phyloP scores from a whole-genome alignment of 2,797 vertebrate genomes.

The Xiphorhynchus erythropygius region DNA sequence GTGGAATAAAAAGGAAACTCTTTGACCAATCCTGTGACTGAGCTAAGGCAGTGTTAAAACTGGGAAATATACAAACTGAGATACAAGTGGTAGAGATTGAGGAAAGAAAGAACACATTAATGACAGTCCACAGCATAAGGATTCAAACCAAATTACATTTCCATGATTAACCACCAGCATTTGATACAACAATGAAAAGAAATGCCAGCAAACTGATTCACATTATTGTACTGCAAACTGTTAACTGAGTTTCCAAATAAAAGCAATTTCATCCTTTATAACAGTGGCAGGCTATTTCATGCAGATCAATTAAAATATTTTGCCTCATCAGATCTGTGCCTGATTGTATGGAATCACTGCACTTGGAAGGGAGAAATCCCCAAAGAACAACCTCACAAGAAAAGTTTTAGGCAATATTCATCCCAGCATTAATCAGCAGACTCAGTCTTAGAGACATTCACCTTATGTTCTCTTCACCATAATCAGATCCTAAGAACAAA shows the following conservation, averaged over 20 bases:
- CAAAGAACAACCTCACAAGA: background rate
- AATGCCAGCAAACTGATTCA: background rate
- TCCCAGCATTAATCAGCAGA: background rate
- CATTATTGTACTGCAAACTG: background rate
- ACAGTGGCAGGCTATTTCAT: background rate
- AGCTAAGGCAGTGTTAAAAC: background rate
- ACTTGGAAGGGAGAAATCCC: background rate
- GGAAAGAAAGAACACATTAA: background rate
- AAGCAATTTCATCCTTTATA: background rate
- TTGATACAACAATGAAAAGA: background rate
- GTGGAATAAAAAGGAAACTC: background rate
- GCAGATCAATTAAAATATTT: background rate
- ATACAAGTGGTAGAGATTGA: background rate
- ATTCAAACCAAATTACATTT: background rate
- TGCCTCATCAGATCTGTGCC: background rate
- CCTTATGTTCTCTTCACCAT: background rate
- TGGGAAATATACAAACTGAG: background rate
- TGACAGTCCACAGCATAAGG: background rate
- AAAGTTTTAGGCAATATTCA: background rate
- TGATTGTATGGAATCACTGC: background rate
- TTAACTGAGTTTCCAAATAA: background rate
- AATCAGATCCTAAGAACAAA: background rate
- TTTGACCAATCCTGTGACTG: background rate
- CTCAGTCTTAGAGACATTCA: background rate
- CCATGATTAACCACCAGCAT: background rate